Conservation (phyloP, 2,888 invertebrate species). For the Prostheceraeus crozeri region DNA sequence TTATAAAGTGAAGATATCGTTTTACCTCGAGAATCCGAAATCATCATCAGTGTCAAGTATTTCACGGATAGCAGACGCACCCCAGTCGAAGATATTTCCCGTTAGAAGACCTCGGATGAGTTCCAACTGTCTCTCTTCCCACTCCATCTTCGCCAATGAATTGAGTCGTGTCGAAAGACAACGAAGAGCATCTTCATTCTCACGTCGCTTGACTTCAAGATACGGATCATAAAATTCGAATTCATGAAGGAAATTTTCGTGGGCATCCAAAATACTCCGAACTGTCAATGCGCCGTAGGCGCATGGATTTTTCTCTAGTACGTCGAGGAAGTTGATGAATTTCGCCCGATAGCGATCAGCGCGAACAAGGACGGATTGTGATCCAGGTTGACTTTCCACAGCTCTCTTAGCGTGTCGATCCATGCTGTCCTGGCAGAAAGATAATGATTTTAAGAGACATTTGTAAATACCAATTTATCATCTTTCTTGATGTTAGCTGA, state of each 20-base stretch:
- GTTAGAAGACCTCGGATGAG: conserved; percentile 62
- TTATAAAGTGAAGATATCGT: too few species aligned
- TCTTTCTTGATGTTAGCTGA: too few species aligned
- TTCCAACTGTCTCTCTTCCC: conserved; percentile 55
- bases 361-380: conserved; percentile 64
- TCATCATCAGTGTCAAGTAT: too few species aligned
- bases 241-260: conserved; percentile 76
- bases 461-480: too few species aligned
- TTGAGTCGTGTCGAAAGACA: conserved; percentile 65
- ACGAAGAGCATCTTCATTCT: conserved; percentile 72
- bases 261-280: conserved; percentile 75
- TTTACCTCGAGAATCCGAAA: too few species aligned
- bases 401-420: conserved; percentile 61
- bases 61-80: too few species aligned
- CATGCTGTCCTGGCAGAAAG: conserved; percentile 35
- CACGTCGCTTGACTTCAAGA: too few species aligned
- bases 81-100: conserved; percentile 81
- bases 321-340: conserved; percentile 30
- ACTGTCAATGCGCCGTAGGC: conserved; percentile 78
- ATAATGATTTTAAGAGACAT: too few species aligned
- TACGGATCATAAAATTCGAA: conserved; percentile 84
- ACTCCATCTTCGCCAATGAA: conserved; percentile 66
- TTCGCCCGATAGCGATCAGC: conserved; percentile 5
- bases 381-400: conserved; percentile 66
- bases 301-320: conserved; percentile 48